These are phyloP conservation scores for Agrilus planipennis DNA, from an alignment of 1,140 invertebrate genomes.

Conservation along the genomic window DNA sequence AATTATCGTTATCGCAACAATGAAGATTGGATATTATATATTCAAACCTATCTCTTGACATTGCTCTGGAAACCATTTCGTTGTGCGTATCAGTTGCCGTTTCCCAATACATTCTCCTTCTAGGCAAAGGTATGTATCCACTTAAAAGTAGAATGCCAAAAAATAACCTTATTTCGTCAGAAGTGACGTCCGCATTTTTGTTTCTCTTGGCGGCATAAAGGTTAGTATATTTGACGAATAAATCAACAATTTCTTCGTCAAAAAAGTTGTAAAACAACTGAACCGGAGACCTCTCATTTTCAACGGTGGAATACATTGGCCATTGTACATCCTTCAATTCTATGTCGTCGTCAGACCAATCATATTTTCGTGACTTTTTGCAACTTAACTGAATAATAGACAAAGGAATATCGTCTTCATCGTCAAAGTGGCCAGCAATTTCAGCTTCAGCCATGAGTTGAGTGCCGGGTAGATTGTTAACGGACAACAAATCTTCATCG, in stretches of 20 bases:
- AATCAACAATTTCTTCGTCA: constrained; percentile 6
- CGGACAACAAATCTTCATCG: constrained; percentile 2
- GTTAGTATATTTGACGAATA: constrained; percentile 1
- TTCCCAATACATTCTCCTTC: constrained; percentile 21
- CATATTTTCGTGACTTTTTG: not conserved
- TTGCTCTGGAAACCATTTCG: constrained; percentile 14
- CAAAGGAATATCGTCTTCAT: constrained; percentile 11
- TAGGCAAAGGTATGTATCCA: constrained; percentile 13
- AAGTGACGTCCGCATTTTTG: constrained; percentile 7
- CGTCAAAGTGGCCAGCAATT: not conserved
- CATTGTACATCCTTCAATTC: not conserved
- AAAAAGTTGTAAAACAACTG: constrained; percentile 10
- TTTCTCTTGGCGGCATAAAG: not conserved
- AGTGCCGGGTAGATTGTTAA: constrained; percentile 9
- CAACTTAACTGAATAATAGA: not conserved
- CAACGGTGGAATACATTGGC: constrained; percentile 2
- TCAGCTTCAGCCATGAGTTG: constrained; percentile 7
- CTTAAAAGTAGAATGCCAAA: constrained; percentile 17
- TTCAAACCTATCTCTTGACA: constrained; percentile 9
- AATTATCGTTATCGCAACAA: constrained; percentile 18
- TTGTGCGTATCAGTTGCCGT: constrained; percentile 16
- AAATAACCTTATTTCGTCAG: constrained; percentile 16
- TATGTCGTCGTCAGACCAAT: not conserved
- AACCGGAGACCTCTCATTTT: constrained; percentile 6
- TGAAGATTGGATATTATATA: constrained; percentile 10